Evolutionary conservation across 2,888 invertebrate species (phyloP).

Genomic region (Anoplius nigerrimus): DNA sequence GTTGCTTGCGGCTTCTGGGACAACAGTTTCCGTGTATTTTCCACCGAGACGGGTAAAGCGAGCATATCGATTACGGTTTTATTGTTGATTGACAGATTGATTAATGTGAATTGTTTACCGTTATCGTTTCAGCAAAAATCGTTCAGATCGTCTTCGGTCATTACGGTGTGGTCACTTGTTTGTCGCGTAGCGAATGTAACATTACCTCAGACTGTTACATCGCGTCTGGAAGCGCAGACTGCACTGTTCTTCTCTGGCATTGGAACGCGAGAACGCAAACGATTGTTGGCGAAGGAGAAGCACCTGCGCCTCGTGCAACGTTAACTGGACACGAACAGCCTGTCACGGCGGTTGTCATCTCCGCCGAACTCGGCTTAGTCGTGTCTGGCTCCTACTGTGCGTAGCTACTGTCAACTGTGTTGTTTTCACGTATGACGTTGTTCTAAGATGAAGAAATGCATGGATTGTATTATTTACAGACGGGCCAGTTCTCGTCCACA

Average conservation of each 20-base stretch:
- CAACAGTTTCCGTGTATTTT: slow-evolving; percentile 98
- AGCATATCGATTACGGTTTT: background rate
- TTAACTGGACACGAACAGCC: slow-evolving; percentile 98
- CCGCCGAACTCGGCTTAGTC: slow-evolving; percentile 97
- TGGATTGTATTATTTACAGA: slow-evolving; percentile 74
- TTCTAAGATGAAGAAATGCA: background rate
- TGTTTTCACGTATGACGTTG: background rate
- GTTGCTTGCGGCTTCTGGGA: slow-evolving; percentile 99
- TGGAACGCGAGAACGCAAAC: slow-evolving; percentile 98
- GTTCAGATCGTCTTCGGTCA: slow-evolving; percentile 99
- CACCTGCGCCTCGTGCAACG: slow-evolving; percentile 96
- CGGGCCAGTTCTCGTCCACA: slow-evolving; percentile 97
- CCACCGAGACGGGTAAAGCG: slow-evolving; percentile 90
- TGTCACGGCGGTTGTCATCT: slow-evolving; percentile 95
- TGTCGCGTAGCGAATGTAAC: slow-evolving; percentile 98
- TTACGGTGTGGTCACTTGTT: slow-evolving; percentile 98
- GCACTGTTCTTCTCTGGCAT: slow-evolving; percentile 98
- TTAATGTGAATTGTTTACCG: background rate
- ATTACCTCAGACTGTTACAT: slow-evolving; percentile 99
- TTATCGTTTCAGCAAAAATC: slow-evolving; percentile 87
- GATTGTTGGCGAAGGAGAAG: slow-evolving; percentile 97
- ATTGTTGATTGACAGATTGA: background rate
- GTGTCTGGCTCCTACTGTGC: slow-evolving; percentile 91
- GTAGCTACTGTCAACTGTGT: slow-evolving; percentile 35
- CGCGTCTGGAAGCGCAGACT: slow-evolving; percentile 98